These are phyloP conservation scores for Frankliniella intonsa DNA, from an alignment of 2,888 invertebrate species.

Conservation along the genomic window DNA sequence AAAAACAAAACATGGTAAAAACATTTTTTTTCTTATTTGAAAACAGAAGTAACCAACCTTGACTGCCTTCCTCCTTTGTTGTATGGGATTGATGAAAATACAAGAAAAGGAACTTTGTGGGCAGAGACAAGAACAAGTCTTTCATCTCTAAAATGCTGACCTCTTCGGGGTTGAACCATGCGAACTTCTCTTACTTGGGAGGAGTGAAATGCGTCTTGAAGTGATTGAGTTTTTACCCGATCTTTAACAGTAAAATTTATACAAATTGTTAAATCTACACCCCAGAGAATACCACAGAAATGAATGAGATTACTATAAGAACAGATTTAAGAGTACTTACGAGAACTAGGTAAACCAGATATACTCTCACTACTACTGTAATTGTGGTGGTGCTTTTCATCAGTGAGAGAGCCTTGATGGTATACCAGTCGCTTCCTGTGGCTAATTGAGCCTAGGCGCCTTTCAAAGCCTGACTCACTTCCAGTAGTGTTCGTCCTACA, in stretches of 20 bases:
- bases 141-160: slow-evolving; percentile 69
- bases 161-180: slow-evolving; percentile 53
- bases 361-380: slow-evolving; percentile 78
- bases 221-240: slow-evolving; percentile 33
- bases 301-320: neutral
- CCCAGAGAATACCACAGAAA: neutral
- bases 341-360: slow-evolving; percentile 45
- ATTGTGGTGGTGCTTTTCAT: slow-evolving; percentile 56
- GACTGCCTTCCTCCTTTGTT: slow-evolving; percentile 46
- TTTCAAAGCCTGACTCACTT: slow-evolving; percentile 51
- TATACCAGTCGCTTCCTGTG: slow-evolving; percentile 47
- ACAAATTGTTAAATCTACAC: slow-evolving; percentile 16
- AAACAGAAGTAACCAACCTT: slow-evolving; percentile 34
- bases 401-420: slow-evolving; percentile 47
- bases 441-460: slow-evolving; percentile 48
- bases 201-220: slow-evolving; percentile 32
- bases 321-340: slow-evolving; percentile 33
- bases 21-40: slow-evolving; percentile 28
- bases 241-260: slow-evolving; percentile 30
- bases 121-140: slow-evolving; percentile 75
- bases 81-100: slow-evolving; percentile 85
- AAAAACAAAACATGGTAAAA: slow-evolving; percentile 24
- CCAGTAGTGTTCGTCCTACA: slow-evolving; percentile 53
- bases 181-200: slow-evolving; percentile 45
- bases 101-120: slow-evolving; percentile 72